These are phyloP conservation scores for Trogon melanurus DNA, from an alignment of 2,113 vertebrate genomes.

Conservation along the genomic window DNA sequence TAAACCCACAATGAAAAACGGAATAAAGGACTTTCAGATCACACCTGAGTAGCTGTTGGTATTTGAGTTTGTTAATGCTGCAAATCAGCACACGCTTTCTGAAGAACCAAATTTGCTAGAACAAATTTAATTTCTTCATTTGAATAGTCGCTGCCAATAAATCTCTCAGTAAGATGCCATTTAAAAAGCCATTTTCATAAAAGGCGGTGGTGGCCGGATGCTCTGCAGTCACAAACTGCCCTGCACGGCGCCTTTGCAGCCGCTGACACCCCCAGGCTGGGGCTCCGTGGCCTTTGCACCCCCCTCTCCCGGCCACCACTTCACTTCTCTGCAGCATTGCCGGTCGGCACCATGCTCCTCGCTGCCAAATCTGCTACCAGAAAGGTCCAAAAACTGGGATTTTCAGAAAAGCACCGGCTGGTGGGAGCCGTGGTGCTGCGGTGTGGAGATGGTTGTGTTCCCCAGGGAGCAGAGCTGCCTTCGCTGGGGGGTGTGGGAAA, in stretches of 20 bases:
- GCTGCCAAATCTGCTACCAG: fast-evolving
- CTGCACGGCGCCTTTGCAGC: fast-evolving
- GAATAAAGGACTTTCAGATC: neutral
- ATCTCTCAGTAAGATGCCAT: neutral
- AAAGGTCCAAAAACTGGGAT: neutral
- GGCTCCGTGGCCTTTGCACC: too few species aligned
- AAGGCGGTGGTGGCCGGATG: neutral
- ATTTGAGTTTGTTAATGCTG: neutral
- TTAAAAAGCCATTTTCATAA: neutral
- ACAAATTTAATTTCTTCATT: neutral
- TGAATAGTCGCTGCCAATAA: slow-evolving; percentile 22
- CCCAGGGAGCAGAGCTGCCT: too few species aligned
- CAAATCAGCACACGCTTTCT: neutral
- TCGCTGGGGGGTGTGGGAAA: neutral
- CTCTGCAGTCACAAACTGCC: neutral
- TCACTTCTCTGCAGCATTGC: neutral
- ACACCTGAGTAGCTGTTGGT: neutral
- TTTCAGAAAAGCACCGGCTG: neutral
- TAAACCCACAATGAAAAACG: neutral
- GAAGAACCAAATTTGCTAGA: neutral
- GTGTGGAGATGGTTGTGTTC: too few species aligned
- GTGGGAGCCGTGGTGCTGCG: neutral
- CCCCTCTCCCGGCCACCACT: too few species aligned
- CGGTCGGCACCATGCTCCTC: neutral
- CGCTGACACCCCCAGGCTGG: neutral